phyloP scores from a whole-genome alignment of 2,797 vertebrate species.

The Sebastes trivittatus region DNA sequence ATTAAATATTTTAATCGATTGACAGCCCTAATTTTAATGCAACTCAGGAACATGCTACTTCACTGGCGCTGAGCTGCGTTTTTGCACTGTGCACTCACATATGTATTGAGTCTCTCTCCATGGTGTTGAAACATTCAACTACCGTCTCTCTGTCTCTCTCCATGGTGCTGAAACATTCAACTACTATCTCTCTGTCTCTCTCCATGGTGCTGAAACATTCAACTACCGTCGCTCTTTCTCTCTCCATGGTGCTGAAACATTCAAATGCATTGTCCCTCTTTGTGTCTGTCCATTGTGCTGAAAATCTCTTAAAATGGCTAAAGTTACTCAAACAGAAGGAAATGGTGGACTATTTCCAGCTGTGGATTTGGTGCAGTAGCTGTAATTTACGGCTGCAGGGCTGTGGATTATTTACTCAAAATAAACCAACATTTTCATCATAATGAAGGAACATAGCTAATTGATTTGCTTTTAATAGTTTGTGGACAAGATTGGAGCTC shows the following conservation, averaged over 20 bases:
- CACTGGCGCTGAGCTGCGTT: not conserved
- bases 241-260: not conserved
- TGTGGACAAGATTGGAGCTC: not conserved
- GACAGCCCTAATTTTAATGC: not conserved
- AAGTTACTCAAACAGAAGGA: too few relatives aligned
- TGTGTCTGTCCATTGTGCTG: not conserved
- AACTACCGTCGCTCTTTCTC: too few relatives aligned
- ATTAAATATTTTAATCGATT: too few relatives aligned
- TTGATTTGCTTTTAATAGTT: not conserved
- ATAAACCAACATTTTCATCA: not conserved
- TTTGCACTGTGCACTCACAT: not conserved
- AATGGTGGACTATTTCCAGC: too few relatives aligned
- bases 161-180: not conserved
- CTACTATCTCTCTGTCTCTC: rapidly evolving
- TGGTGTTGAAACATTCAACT: not conserved
- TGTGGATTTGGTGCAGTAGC: not conserved
- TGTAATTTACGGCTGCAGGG: not conserved
- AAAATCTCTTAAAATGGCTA: not conserved
- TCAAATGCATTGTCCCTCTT: not conserved
- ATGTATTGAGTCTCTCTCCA: not conserved
- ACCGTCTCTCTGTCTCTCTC: too few relatives aligned
- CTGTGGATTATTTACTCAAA: not conserved
- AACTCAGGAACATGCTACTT: not conserved
- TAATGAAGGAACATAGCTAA: not conserved
- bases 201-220: too few relatives aligned